These are phyloP conservation scores for Volucella inanis DNA, from an alignment of 2,888 invertebrate species.

Conservation along the genomic window DNA sequence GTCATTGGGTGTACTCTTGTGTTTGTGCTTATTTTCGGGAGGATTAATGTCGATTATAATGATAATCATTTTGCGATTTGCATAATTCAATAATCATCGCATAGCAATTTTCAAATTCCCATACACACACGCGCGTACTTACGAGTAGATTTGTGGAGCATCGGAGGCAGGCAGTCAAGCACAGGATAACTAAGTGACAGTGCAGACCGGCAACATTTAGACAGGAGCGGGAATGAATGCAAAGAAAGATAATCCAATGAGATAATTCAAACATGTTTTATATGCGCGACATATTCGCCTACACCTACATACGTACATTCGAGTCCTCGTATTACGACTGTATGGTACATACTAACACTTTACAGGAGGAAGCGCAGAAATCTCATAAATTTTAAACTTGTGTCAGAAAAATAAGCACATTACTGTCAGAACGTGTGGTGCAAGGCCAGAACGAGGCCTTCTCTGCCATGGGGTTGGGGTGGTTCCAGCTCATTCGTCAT, in stretches of 20 bases:
- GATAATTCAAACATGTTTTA: conserved; percentile 70
- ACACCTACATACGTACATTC: background rate
- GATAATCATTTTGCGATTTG: conserved; percentile 72
- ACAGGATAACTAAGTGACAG: too few species aligned
- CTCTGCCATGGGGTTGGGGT: conserved; percentile 10
- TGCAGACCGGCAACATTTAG: too few species aligned
- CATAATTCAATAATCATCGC: conserved; percentile 74
- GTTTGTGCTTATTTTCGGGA: conserved; percentile 52
- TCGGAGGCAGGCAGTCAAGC: background rate
- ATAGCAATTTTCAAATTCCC: conserved; percentile 67
- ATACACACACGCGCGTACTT: conserved; percentile 6
- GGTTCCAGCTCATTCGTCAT: conserved; percentile 69
- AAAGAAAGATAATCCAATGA: conserved; percentile 62
- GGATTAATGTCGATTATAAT: conserved; percentile 73
- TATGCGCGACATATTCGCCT: conserved; percentile 6
- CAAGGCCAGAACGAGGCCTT: conserved; percentile 4
- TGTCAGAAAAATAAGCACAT: conserved; percentile 74
- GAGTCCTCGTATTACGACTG: background rate
- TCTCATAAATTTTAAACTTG: conserved; percentile 73
- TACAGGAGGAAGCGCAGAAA: conserved; percentile 54
- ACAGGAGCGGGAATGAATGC: background rate
- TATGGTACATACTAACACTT: background rate
- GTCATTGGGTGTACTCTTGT: background rate
- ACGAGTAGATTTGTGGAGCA: background rate
- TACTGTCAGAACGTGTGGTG: conserved; percentile 47